Base-by-base conservation (phyloP, 2,797 vertebrate species). In the Sebastes oblongus region DNA sequence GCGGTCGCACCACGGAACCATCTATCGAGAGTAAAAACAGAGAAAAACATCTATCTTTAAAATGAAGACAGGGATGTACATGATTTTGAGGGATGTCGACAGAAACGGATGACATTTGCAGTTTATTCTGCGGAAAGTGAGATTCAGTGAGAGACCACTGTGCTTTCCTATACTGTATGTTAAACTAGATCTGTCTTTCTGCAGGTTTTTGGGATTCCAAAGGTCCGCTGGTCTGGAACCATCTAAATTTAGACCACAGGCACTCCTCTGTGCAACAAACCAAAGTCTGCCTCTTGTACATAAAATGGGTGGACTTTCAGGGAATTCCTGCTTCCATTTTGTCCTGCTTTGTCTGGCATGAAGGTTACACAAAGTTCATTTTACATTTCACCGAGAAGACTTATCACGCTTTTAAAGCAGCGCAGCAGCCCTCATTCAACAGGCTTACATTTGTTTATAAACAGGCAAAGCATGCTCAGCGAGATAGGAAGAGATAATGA, bases 1-100 rank as follows among this genome's bases (percentile, higher is more conserved):
- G 93, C 25, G 93, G 95, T 90, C 50, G 54, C 78, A 83, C 85
- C 86, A 67, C 82, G 86, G 91, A 93, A 92, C 89, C 92, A 91
- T 94, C 87, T 90, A 90, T 78, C 2, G 55, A 88, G 81, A 86
- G 75, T 6, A 77, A 88, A 89, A 89, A 89, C 66, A 81, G 72
- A 30, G 77, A 64, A 72, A 75, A 86, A 78, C 72, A 90, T 83
- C 66, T 79, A 80, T 87, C 87, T 93, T 91, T 85, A 92, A 92
- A 85, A 87, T 59, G 66, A 10, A 75, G 86, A 78, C 84, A 61
- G 36, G 66, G 60, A 77, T 71, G 76, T 80, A 55, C 78, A 85
- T 81, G 71, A 87, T 82, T 87, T 83, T 82, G 78, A 89, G 50
- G 73, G 62, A 72, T n/a, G 50, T 54, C 50, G 20, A 54, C 8